These are phyloP conservation scores for Mythimna albipuncta DNA, from an alignment of 2,888 invertebrate genomes.

Conservation along the genomic window DNA sequence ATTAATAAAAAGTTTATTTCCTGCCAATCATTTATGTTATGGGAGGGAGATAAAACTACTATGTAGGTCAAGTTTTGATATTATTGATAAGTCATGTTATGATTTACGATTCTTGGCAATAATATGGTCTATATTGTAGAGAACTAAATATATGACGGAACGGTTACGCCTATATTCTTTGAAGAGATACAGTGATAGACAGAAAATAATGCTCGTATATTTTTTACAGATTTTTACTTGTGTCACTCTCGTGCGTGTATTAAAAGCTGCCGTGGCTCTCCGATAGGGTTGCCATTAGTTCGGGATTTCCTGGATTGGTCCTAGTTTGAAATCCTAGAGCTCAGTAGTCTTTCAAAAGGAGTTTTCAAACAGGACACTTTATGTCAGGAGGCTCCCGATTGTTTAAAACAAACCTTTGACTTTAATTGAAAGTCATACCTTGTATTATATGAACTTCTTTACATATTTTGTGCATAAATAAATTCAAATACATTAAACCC, in stretches of 20 bases:
- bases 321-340: too few species aligned
- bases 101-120: conserved; percentile 55
- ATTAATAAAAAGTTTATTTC: conserved; percentile 59
- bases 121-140: conserved; percentile 23
- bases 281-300: too few species aligned
- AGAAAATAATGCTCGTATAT: conserved; percentile 3
- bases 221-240: neutral
- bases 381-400: too few species aligned
- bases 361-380: too few species aligned
- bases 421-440: too few species aligned
- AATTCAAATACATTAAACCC: too few species aligned
- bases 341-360: too few species aligned
- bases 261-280: neutral
- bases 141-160: conserved; percentile 25
- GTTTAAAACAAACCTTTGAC: too few species aligned
- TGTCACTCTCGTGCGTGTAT: conserved; percentile 4
- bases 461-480: too few species aligned
- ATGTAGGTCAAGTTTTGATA: conserved; percentile 74
- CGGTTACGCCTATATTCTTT: conserved; percentile 18
- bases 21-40: conserved; percentile 56
- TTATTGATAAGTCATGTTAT: conserved; percentile 61
- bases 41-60: conserved; percentile 67
- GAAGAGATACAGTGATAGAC: neutral
- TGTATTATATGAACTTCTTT: too few species aligned
- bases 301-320: too few species aligned